A percentile compares a stretch with the other conserved stretches of the same genome.
Evolutionary conservation across 2,113 vertebrate genomes (phyloP).

Genomic region (Athene noctua): DNA sequence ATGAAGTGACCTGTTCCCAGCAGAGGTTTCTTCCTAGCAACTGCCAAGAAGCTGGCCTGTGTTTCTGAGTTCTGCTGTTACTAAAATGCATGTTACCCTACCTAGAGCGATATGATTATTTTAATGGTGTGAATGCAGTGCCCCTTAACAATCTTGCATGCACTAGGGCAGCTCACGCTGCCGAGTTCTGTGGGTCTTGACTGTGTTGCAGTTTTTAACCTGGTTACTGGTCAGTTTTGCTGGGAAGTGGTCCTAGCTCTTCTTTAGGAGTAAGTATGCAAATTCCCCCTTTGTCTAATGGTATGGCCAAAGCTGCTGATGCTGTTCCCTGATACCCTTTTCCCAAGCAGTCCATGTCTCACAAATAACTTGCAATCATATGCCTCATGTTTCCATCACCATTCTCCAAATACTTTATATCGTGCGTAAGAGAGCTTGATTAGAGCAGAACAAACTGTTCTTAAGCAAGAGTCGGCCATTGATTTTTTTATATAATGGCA

Average conservation of each 20-base stretch:
- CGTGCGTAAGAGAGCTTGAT: background rate
- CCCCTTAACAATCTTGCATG: background rate
- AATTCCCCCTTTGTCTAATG: background rate
- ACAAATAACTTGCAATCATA: fast-evolving
- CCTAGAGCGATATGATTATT: background rate
- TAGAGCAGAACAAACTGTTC: background rate
- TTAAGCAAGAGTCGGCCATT: background rate
- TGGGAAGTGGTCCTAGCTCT: background rate
- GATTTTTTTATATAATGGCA: conserved; percentile 3
- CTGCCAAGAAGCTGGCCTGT: background rate
- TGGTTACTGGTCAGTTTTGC: background rate
- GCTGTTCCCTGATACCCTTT: background rate
- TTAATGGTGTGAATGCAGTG: background rate
- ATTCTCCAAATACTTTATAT: background rate
- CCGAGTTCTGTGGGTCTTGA: background rate
- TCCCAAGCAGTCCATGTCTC: background rate
- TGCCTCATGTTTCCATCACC: background rate
- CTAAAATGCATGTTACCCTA: background rate
- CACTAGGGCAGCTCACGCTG: background rate
- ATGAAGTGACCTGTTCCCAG: background rate
- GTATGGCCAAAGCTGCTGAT: background rate
- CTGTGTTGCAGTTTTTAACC: background rate
- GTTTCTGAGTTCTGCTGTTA: background rate
- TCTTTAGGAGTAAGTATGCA: background rate
- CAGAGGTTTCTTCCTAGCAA: background rate